Conservation (phyloP, 1,140 invertebrate species). For the Caenorhabditis latens region DNA sequence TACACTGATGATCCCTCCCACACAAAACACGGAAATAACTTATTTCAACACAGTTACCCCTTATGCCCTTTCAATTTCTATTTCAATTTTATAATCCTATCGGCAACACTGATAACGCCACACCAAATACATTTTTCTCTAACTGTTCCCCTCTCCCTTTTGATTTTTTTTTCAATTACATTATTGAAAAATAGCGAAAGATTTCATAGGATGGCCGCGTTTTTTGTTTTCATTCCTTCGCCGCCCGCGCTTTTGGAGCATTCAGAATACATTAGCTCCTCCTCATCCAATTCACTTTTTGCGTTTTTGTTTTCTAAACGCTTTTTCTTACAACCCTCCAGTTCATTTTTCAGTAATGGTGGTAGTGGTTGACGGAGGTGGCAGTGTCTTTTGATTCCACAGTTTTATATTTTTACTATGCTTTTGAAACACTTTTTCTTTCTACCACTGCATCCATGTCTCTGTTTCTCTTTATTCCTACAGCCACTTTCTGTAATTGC, state of each 20-base stretch:
- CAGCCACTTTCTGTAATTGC: constrained; percentile 23
- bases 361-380: background rate
- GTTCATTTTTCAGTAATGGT: background rate
- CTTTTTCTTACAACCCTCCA: constrained; percentile 14
- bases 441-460: no score
- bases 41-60: constrained; percentile 1
- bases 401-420: constrained; percentile 21
- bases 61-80: background rate
- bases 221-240: constrained; percentile 40
- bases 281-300: constrained; percentile 26
- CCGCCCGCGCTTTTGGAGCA: background rate
- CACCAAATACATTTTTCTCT: background rate
- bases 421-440: background rate
- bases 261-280: constrained; percentile 47
- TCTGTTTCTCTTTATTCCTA: background rate
- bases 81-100: constrained; percentile 10
- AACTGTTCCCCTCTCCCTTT: constrained; percentile 3
- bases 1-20: background rate
- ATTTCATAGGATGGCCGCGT: background rate
- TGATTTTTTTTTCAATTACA: background rate
- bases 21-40: background rate
- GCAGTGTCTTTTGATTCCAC: constrained; percentile 15
- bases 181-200: background rate
- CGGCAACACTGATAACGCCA: constrained; percentile 14
- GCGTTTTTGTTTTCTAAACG: background rate